Base-by-base conservation (phyloP, 2,113 vertebrate species). In the Uria lomvia region DNA sequence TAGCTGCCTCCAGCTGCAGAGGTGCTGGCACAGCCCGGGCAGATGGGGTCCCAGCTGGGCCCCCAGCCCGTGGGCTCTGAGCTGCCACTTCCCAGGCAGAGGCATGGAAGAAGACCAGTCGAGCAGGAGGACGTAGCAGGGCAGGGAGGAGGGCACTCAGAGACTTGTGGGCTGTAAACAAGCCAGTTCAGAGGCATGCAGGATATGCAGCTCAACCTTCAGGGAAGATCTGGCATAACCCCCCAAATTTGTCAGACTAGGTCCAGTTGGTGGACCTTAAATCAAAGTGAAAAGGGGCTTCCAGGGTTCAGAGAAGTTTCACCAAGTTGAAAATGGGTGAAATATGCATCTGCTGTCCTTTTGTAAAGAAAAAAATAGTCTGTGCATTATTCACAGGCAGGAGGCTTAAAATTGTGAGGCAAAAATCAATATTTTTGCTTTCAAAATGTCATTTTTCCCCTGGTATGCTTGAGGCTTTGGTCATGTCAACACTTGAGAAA, bases 281-380 rank as follows among this genome's bases (percentile, higher is more conserved):
- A 26, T 8, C 1, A 1, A 22, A 3, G 6, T 82, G 12, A 12
- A 87, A 86, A 70, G 12, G 20, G 12, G 4, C 4, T 59, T 74
- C 36, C 1, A 2, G 15, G 24, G 6, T 0, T 0, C 1, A 4
- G 11, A 9, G 2, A 16, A 43, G 32, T 47, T 79, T 52, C 45
- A 65, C 5, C 11, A 53, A 5, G 4, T 13, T 73, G 42, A 76
- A 90, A 86, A 53, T 49, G 8, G 47, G 18, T 72, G 15, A 81
- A 52, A 55, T 50, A 62, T 18, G 11, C 13, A 52, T 55, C 43
- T 85, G 5, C 47, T 87, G 6, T 67, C 10, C 5, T 87, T 85
- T 73, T 52, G n/a, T 17, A 81, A 78, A 36, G 6, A 53, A 60
- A 49, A 59, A 53, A 50, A n/a, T 12, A 24, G 18, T 24, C 23